Conservation (phyloP, 2,113 vertebrate genomes). For the Cynoglossus semilaevis region DNA sequence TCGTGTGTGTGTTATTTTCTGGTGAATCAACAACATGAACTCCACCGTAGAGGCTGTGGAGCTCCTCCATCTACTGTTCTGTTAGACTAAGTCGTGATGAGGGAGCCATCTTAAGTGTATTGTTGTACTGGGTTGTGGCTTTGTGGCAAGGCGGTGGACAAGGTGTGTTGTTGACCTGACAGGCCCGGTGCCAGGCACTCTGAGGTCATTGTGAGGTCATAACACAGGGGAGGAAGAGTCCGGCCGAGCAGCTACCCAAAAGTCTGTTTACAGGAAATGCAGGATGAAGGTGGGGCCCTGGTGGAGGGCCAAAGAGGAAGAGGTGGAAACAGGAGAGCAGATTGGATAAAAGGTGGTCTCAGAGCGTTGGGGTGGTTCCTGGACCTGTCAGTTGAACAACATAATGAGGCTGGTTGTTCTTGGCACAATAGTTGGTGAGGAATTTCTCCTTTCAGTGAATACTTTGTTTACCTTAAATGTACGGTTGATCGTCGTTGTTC, state of each 20-base stretch:
- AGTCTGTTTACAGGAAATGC: slow-evolving; percentile 95
- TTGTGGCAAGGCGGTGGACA: slow-evolving; percentile 58
- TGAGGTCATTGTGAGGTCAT: slow-evolving; percentile 85
- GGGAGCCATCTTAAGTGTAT: slow-evolving; percentile 65
- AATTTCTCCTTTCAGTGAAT: slow-evolving; percentile 1
- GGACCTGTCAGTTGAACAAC: slow-evolving; percentile 68
- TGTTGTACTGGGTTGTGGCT: slow-evolving; percentile 68
- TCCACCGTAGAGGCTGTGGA: too few relatives aligned
- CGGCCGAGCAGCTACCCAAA: slow-evolving; percentile 72
- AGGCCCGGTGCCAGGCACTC: slow-evolving; percentile 69
- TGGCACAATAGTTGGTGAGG: slow-evolving; percentile 27
- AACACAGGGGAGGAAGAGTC: slow-evolving; percentile 83
- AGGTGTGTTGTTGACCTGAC: slow-evolving; percentile 76
- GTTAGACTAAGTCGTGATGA: slow-evolving; percentile 60
- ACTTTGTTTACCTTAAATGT: background rate
- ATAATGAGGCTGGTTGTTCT: slow-evolving; percentile 65
- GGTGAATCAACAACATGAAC: too few relatives aligned
- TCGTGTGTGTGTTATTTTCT: background rate
- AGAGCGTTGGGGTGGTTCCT: slow-evolving; percentile 51
- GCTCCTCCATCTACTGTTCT: slow-evolving; percentile 54
- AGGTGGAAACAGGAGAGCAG: slow-evolving; percentile 45
- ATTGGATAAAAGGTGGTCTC: slow-evolving; percentile 57
- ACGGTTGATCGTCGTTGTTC: too few relatives aligned
- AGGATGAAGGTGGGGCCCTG: slow-evolving; percentile 72
- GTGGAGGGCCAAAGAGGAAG: slow-evolving; percentile 44